A percentile compares a stretch with the other conserved stretches of the same genome.
Conservation (phyloP, 2,888 invertebrate genomes). For the Nycteola revayana region DNA sequence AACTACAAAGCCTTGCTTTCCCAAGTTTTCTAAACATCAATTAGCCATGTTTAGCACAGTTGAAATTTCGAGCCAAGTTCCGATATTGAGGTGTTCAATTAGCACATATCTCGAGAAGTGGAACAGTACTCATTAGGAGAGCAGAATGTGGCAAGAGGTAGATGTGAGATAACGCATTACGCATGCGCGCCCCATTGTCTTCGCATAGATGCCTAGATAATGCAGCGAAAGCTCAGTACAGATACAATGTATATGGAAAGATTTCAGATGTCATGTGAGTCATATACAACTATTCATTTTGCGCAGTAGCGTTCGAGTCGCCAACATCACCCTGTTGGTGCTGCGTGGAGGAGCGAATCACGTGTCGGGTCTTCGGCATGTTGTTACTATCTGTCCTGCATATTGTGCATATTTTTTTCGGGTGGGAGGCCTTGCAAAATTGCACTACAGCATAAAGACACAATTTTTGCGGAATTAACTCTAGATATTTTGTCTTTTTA, state of each 20-base stretch:
- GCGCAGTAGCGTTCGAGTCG: no score
- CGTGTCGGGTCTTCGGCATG: no score
- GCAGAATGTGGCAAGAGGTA: slow-evolving; percentile 72
- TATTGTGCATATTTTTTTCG: no score
- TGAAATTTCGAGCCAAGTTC: slow-evolving; percentile 42
- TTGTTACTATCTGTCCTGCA: no score
- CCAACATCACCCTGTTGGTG: no score
- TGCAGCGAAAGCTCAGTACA: slow-evolving; percentile 53
- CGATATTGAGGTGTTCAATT: slow-evolving; percentile 53
- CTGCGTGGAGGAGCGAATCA: no score
- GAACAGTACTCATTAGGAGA: slow-evolving; percentile 76
- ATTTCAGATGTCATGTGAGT: slow-evolving; percentile 3
- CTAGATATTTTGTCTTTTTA: no score
- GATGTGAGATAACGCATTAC: slow-evolving; percentile 78
- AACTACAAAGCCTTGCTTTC: slow-evolving; percentile 13
- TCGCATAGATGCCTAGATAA: slow-evolving; percentile 59
- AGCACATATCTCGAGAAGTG: slow-evolving; percentile 61
- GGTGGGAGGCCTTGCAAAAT: no score
- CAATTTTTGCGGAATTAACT: no score
- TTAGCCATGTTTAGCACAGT: slow-evolving; percentile 54
- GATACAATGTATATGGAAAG: no score
- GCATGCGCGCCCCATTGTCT: slow-evolving; percentile 78
- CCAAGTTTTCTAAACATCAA: slow-evolving; percentile 37
- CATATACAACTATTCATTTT: no score
- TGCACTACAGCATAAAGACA: no score